phyloP scores from a whole-genome alignment of 2,888 invertebrate species.

The Caenorhabditis becei region DNA sequence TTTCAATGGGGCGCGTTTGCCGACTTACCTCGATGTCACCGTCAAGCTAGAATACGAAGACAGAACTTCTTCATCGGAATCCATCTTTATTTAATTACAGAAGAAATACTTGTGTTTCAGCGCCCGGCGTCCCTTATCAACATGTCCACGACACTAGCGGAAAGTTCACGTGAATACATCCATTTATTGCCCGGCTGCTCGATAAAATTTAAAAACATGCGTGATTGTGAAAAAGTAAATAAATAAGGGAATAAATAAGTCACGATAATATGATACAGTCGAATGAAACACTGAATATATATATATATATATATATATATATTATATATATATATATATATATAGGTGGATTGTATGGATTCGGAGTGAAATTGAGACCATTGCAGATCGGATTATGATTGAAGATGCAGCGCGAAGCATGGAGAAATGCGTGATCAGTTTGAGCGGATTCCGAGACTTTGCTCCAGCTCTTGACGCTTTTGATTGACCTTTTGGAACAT shows the following conservation, averaged over 20 bases:
- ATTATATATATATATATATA: not conserved
- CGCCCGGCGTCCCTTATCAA: not conserved
- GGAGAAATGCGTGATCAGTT: not conserved
- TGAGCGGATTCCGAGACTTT: constrained; percentile 89
- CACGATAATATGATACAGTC: not conserved
- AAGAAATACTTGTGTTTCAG: constrained; percentile 5
- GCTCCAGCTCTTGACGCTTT: constrained; percentile 94
- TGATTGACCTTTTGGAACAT: constrained; percentile 96
- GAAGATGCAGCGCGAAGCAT: not conserved
- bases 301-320: too few species aligned
- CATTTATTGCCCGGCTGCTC: not conserved
- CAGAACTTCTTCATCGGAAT: constrained; percentile 42
- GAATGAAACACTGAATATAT: not conserved
- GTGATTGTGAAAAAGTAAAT: too few species aligned
- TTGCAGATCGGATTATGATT: constrained; percentile 3
- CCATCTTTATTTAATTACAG: constrained; percentile 25
- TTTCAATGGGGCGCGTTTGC: not conserved
- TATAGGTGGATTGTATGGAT: not conserved
- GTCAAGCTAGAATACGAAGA: constrained; percentile 51
- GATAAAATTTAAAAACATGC: not conserved
- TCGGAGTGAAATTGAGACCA: not conserved
- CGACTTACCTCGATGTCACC: constrained; percentile 31
- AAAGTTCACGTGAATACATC: constrained; percentile 16
- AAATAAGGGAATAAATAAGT: not conserved
- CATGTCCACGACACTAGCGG: not conserved